Evolutionary conservation across 2,797 vertebrate species (phyloP), one percentile per base, ranked within the genome.

Genomic region (Rhynchotus rufescens): DNA sequence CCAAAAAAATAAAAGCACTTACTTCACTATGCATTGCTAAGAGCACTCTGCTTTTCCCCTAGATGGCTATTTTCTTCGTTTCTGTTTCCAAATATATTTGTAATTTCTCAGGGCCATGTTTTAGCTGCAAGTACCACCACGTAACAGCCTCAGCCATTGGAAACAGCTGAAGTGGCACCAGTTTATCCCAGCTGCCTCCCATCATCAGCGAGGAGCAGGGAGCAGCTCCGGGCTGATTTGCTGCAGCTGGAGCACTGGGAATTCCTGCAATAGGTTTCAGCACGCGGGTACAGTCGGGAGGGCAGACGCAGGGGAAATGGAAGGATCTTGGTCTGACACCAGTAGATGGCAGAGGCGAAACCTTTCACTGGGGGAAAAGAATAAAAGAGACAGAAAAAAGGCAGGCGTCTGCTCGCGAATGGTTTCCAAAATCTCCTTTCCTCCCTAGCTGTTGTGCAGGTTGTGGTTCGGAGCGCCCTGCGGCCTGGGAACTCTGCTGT

Each of bases 321-420:
- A 34, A 45, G 72, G 84, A n/a, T 30, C 69, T 30, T 9, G 1
- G 40, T 38, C 3, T 51, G 1, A 14, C 11, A 66, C 88, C 92
- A 13, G 90, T 5, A 95, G 93, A 36, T 84, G 90, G 93, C 92
- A 78, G 93, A 89, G 90, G 66, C 34, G 93, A 80, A 91, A 65
- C 52, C 75, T 49, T 54, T 74, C 30, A 85, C 56, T 0, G 25
- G 16, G 47, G 49, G 34, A 67, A 67, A 44, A 47, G 22, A 66
- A 66, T n/a, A 67, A 67, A 30, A 45, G 20, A 47, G 20, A 47
- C 22, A 47, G 45, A 32, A 25, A 23, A 47, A 32, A 4, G 44
- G 25, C 19, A 34, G 17, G 19, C 2, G 22, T 40, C 72, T 9
- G 49, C 68, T 12, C 11, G 25, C 10, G 14, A 25, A 5, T 4